Evolutionary conservation across 2,797 vertebrate genomes (phyloP), one percentile per base, ranked within the genome.

Genomic region (Dallia pectoralis): DNA sequence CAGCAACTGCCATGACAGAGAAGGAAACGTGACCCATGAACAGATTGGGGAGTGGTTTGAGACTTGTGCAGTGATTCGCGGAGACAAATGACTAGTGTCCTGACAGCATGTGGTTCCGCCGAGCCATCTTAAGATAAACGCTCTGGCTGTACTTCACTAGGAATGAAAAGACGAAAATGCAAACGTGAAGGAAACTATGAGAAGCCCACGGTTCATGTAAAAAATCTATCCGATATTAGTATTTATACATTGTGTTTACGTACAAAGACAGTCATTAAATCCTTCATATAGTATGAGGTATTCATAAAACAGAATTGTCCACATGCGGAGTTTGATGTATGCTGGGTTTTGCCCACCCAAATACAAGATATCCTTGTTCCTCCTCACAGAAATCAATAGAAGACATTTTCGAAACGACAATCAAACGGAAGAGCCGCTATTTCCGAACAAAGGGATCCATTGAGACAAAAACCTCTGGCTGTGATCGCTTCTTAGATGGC

Each of bases 401-500:
- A 12, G 40, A 44, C 14, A 44, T 44, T 44, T 44, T 44, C 40
- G 1, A 44, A 44, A 44, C 40, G 14, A 14, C 36, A 7, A 66
- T 68, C 15, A 49, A 68, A 49, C 12, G 14, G 15, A 44, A 47
- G 16, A 44, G 40, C 27, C 29, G 16, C 16, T 56, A 66, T 22
- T 25, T 4, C 44, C 9, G 6, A n/a, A 69, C 40, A 22, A 49
- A 48, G 29, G 32, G 30, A 32, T 19, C 15, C 27, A 48, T 65
- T 18, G 22, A 67, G 9, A 36, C 64, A 51, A 44, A 47, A 48
- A 44, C 16, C 9, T n/a, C 48, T 27, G 19, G 16, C 25, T 70
- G 63, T 11, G 3, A 27, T 44, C 48, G 47, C 51, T 48, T 69
- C 67, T 68, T 44, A 68, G 25, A 69, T 48, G 27, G 67, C 62